A percentile compares a stretch with the other conserved stretches of the same genome.
phyloP scores from a whole-genome alignment of 2,888 invertebrate species.

The Drosophila vallismaia region DNA sequence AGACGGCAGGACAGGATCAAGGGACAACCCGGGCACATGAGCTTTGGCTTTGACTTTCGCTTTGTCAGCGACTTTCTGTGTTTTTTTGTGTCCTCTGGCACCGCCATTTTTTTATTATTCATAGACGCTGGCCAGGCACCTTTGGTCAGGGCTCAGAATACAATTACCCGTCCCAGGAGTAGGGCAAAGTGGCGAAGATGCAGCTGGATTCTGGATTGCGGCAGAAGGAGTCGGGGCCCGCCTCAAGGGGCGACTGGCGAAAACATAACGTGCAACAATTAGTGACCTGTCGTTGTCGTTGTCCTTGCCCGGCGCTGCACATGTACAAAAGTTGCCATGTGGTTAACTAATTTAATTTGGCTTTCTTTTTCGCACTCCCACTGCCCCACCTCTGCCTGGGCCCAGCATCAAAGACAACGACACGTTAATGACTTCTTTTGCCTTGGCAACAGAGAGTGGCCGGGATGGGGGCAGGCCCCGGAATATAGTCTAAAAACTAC shows the following conservation, averaged over 20 bases:
- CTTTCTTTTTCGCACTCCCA: conserved; percentile 47
- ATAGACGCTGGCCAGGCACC: conserved; percentile 69
- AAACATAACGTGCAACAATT: conserved; percentile 79
- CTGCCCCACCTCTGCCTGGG: conserved; percentile 12
- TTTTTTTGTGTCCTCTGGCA: conserved; percentile 33
- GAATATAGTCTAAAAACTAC: conserved; percentile 74
- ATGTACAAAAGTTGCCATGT: conserved; percentile 77
- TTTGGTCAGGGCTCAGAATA: conserved; percentile 77
- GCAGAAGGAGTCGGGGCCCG: background rate
- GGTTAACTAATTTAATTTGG: conserved; percentile 82
- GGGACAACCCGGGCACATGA: conserved; percentile 57
- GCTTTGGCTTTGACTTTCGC: conserved; percentile 57
- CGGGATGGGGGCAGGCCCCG: conserved; percentile 51
- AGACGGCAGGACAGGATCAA: conserved; percentile 9
- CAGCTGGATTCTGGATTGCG: conserved; percentile 9
- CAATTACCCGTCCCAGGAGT: conserved; percentile 73
- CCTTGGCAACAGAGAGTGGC: conserved; percentile 53
- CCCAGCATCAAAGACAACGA: conserved; percentile 75
- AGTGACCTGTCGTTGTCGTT: conserved; percentile 53
- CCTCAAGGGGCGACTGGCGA: conserved; percentile 64
- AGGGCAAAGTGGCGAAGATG: conserved; percentile 12
- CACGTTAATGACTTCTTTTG: conserved; percentile 78
- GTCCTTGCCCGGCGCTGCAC: conserved; percentile 22
- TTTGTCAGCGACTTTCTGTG: conserved; percentile 64
- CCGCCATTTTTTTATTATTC: conserved; percentile 65